phyloP scores from a whole-genome alignment of 2,888 invertebrate species.

The Agriotes lineatus region DNA sequence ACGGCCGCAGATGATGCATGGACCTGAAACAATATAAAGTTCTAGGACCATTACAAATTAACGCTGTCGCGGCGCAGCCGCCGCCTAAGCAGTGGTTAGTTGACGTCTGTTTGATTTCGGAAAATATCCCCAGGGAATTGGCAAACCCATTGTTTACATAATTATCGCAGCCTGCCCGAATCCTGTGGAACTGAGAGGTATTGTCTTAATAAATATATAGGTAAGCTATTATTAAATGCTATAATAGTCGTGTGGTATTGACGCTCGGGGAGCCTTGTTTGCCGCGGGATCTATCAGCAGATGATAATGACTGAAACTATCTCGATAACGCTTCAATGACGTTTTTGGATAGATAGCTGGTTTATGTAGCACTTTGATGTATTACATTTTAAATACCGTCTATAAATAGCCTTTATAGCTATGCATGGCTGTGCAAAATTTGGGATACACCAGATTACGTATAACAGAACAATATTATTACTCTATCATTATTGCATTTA shows the following conservation, averaged over 20 bases:
- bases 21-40: conserved; percentile 48
- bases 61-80: neutral
- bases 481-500: too few species aligned
- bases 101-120: conserved; percentile 32
- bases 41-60: conserved; percentile 15
- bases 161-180: conserved; percentile 25
- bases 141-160: conserved; percentile 32
- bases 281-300: neutral
- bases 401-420: too few species aligned
- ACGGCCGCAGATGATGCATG: conserved; percentile 45
- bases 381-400: too few species aligned
- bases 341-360: too few species aligned
- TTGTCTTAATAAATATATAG: conserved; percentile 30
- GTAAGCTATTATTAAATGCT: conserved; percentile 24
- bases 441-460: too few species aligned
- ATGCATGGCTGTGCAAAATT: too few species aligned
- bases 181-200: conserved; percentile 23
- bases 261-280: neutral
- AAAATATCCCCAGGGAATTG: conserved; percentile 29
- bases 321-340: neutral
- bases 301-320: conserved; percentile 13
- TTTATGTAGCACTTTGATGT: too few species aligned
- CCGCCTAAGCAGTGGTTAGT: conserved; percentile 22
- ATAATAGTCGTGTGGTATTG: neutral
- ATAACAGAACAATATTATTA: too few species aligned